These are phyloP conservation scores for Nibea coibor DNA, from an alignment of 2,113 vertebrate species.

Conservation along the genomic window DNA sequence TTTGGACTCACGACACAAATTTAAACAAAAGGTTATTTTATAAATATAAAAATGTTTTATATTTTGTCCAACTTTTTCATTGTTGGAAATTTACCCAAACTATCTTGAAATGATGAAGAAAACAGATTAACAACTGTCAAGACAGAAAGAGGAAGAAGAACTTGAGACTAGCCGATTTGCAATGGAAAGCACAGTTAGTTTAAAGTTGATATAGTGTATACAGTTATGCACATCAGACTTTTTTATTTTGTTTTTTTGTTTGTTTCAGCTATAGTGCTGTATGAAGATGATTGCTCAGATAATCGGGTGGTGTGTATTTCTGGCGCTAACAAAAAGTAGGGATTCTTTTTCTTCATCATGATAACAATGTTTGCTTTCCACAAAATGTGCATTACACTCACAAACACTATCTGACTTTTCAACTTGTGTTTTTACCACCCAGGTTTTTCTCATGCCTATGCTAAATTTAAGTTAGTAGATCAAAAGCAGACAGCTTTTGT, in stretches of 20 bases:
- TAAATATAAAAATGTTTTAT: too few relatives aligned
- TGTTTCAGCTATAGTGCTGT: constrained; percentile 1
- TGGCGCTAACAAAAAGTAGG: constrained; percentile 44
- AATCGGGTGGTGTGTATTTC: constrained; percentile 12
- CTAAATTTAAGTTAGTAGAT: background rate
- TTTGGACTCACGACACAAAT: background rate
- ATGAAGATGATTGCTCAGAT: constrained; percentile 39
- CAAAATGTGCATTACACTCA: background rate
- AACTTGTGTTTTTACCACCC: constrained; percentile 1
- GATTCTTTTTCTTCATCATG: background rate
- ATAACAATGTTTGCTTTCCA: background rate
- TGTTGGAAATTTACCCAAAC: too few relatives aligned
- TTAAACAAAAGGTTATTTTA: background rate
- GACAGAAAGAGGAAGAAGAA: constrained; percentile 7
- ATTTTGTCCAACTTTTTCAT: background rate
- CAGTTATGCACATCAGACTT: background rate
- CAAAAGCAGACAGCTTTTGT: background rate
- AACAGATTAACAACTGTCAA: background rate
- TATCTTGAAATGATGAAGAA: background rate
- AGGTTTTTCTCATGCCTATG: rapidly evolving
- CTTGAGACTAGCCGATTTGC: background rate
- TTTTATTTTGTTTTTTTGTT: too few relatives aligned
- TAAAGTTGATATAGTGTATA: background rate
- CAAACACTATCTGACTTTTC: background rate
- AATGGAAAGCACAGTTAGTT: background rate